phyloP scores from a whole-genome alignment of 1,140 invertebrate species.

The Atta texana region DNA sequence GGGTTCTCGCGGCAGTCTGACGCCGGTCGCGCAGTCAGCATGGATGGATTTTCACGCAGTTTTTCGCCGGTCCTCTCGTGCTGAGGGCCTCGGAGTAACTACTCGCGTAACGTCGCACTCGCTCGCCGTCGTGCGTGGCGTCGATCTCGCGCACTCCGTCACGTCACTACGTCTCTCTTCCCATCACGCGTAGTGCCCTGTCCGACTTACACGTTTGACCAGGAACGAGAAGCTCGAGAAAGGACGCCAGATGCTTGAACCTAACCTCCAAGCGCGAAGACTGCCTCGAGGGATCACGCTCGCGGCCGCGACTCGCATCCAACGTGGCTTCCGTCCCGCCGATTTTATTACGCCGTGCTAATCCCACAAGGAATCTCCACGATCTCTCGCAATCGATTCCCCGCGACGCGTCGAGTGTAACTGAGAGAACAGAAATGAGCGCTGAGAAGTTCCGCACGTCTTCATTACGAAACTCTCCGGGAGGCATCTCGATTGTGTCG shows the following conservation, averaged over 20 bases:
- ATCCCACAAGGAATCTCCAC: background rate
- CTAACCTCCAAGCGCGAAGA: constrained; percentile 78
- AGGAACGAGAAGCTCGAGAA: constrained; percentile 15
- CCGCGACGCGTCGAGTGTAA: background rate
- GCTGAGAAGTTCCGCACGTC: background rate
- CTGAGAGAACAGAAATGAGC: background rate
- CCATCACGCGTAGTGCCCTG: constrained; percentile 16
- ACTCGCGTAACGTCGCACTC: background rate
- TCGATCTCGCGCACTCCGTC: background rate
- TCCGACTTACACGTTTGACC: background rate
- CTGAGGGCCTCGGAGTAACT: constrained; percentile 38
- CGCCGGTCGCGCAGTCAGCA: constrained; percentile 85
- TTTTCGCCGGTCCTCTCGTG: constrained; percentile 69
- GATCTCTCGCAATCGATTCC: constrained; percentile 27
- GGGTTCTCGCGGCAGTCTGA: constrained; percentile 83
- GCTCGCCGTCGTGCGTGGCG: constrained; percentile 23
- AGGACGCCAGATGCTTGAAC: constrained; percentile 74
- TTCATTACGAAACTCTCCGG: constrained; percentile 8
- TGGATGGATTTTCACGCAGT: constrained; percentile 72
- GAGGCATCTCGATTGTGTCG: background rate
- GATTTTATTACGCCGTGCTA: background rate
- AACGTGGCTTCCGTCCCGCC: background rate
- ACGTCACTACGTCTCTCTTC: background rate
- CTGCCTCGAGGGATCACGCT: constrained; percentile 51
- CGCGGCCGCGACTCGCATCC: constrained; percentile 36